These are phyloP conservation scores for Cheilosia variabilis DNA, from an alignment of 2,888 invertebrate genomes.

Conservation along the genomic window DNA sequence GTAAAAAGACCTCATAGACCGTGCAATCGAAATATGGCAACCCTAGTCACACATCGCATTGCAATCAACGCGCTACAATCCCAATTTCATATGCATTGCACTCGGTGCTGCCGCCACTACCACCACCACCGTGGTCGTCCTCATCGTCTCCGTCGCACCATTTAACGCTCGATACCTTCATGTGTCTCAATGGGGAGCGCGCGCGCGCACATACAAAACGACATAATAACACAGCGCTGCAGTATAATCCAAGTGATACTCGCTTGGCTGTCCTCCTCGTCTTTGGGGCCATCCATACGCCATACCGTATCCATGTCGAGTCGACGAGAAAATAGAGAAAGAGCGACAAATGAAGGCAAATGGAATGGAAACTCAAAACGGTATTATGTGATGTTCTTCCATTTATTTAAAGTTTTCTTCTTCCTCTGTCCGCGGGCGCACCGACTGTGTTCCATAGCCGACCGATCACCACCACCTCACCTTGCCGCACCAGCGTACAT, in stretches of 20 bases:
- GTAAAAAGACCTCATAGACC: not conserved
- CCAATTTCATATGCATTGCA: conserved; percentile 54
- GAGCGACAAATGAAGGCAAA: conserved; percentile 73
- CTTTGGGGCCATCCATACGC: conserved; percentile 10
- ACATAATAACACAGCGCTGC: conserved; percentile 31
- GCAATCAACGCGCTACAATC: conserved; percentile 57
- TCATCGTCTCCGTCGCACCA: conserved; percentile 34
- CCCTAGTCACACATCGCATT: conserved; percentile 31
- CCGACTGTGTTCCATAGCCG: conserved; percentile 19
- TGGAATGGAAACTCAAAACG: conserved; percentile 75
- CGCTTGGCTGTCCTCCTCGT: conserved; percentile 4
- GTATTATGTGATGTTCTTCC: conserved; percentile 73
- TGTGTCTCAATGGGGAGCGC: conserved; percentile 52
- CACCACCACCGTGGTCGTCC: not conserved
- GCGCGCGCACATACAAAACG: conserved; percentile 31
- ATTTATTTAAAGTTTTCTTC: conserved; percentile 67
- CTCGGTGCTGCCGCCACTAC: conserved; percentile 24
- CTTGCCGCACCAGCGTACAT: conserved; percentile 31
- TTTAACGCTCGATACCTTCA: conserved; percentile 51
- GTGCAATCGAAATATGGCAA: conserved; percentile 23
- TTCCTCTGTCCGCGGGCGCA: not conserved
- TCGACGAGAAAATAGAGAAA: conserved; percentile 63
- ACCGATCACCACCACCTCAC: conserved; percentile 14
- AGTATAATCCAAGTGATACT: conserved; percentile 48
- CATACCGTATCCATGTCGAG: not conserved